Conservation (phyloP, 2,888 invertebrate species). For the Catocala sponsa region DNA sequence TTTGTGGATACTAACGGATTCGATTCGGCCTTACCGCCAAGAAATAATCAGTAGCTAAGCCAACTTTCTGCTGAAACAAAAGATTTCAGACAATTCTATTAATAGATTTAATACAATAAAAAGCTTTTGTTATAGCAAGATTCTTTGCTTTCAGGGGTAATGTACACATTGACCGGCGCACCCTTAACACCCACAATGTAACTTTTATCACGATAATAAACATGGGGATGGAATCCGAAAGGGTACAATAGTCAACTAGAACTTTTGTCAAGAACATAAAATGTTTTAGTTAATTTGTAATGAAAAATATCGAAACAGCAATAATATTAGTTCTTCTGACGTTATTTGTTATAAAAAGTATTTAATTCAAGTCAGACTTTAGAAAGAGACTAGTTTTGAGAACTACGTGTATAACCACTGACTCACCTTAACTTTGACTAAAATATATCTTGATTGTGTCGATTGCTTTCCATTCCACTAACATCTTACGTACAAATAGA, state of each 20-base stretch:
- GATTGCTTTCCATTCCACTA: slow-evolving; percentile 14
- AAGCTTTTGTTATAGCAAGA: slow-evolving; percentile 38
- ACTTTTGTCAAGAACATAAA: slow-evolving; percentile 46
- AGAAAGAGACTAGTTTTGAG: not conserved
- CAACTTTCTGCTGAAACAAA: slow-evolving; percentile 8
- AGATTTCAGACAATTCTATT: slow-evolving; percentile 16
- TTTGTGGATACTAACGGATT: too few relatives aligned
- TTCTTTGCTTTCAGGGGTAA: slow-evolving; percentile 43
- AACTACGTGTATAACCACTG: not conserved
- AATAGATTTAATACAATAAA: slow-evolving; percentile 42
- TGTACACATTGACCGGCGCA: slow-evolving; percentile 44
- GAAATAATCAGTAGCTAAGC: too few relatives aligned
- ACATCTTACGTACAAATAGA: slow-evolving; percentile 22
- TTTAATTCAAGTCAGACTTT: not conserved
- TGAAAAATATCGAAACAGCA: slow-evolving; percentile 32
- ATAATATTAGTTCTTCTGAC: slow-evolving; percentile 24
- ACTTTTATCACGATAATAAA: slow-evolving; percentile 57
- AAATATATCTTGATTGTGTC: slow-evolving; percentile 18
- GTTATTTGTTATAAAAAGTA: not conserved
- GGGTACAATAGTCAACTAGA: slow-evolving; percentile 44
- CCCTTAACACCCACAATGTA: slow-evolving; percentile 50
- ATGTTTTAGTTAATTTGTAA: slow-evolving; percentile 43
- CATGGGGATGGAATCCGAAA: slow-evolving; percentile 38
- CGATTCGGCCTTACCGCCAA: too few relatives aligned
- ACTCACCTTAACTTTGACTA: not conserved